phyloP scores from a whole-genome alignment of 2,888 invertebrate genomes.

The Nymphalis polychloros region DNA sequence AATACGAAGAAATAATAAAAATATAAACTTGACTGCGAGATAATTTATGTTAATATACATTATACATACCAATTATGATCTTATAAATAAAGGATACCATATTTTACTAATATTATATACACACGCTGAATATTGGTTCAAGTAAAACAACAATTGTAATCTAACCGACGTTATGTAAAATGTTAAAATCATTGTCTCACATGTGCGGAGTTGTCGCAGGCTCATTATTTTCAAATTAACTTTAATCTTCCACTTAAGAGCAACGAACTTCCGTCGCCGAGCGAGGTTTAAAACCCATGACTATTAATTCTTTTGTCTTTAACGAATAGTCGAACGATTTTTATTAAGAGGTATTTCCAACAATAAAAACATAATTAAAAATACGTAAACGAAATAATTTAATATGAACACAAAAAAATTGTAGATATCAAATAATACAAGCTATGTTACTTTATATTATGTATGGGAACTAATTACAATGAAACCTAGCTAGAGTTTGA shows the following conservation, averaged over 20 bases:
- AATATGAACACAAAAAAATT: conserved; percentile 35
- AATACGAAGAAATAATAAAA: no score
- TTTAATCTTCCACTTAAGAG: conserved; percentile 65
- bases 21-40: no score
- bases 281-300: conserved; percentile 33
- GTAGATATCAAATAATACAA: conserved; percentile 19
- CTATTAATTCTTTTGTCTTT: conserved; percentile 62
- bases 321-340: conserved; percentile 21
- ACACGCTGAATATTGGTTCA: background rate
- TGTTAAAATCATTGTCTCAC: background rate
- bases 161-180: no score
- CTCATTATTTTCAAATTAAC: conserved; percentile 76
- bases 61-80: no score
- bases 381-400: conserved; percentile 40
- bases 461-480: conserved; percentile 34
- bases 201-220: conserved; percentile 48
- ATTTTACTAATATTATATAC: no score
- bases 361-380: conserved; percentile 38
- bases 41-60: no score
- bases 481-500: conserved; percentile 12
- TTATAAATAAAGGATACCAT: background rate
- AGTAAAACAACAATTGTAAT: background rate
- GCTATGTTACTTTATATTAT: conserved; percentile 10
- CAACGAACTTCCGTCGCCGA: conserved; percentile 67
- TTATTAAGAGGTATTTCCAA: conserved; percentile 25